Conservation (phyloP, 2,888 invertebrate species). For the Cacoxenus indagator region DNA sequence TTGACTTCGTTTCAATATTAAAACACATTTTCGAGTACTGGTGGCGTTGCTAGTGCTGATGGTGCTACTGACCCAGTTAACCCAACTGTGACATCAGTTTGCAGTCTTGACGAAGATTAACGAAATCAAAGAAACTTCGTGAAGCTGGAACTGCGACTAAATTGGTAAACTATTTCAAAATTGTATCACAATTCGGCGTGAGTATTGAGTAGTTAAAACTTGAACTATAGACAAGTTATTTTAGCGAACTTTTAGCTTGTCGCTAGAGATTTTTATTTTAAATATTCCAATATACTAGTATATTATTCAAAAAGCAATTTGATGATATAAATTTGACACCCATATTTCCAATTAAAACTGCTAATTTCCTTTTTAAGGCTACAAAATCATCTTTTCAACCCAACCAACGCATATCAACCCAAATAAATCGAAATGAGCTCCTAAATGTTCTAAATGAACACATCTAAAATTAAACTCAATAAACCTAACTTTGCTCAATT, state of each 20-base stretch:
- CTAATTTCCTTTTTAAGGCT: too few relatives aligned
- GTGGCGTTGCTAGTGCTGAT: not conserved
- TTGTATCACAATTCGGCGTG: not conserved
- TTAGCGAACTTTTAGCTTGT: too few relatives aligned
- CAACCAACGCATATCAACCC: not conserved
- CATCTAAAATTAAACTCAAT: not conserved
- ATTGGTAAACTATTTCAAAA: not conserved
- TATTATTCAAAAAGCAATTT: too few relatives aligned
- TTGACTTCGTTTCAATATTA: not conserved
- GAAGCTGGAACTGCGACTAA: not conserved
- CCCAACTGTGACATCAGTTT: slow-evolving; percentile 1
- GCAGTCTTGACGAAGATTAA: not conserved
- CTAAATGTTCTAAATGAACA: not conserved
- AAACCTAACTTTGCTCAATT: not conserved
- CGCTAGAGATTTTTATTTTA: too few relatives aligned
- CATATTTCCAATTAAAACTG: too few relatives aligned
- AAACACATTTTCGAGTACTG: not conserved
- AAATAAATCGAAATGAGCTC: too few relatives aligned
- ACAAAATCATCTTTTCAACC: too few relatives aligned
- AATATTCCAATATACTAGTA: too few relatives aligned
- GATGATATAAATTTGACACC: too few relatives aligned
- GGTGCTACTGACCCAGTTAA: slow-evolving; percentile 12
- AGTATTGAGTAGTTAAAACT: not conserved
- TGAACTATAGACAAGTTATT: too few relatives aligned
- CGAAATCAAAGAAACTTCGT: not conserved